phyloP scores from a whole-genome alignment of 2,797 vertebrate genomes.

The Bovichtus variegatus region DNA sequence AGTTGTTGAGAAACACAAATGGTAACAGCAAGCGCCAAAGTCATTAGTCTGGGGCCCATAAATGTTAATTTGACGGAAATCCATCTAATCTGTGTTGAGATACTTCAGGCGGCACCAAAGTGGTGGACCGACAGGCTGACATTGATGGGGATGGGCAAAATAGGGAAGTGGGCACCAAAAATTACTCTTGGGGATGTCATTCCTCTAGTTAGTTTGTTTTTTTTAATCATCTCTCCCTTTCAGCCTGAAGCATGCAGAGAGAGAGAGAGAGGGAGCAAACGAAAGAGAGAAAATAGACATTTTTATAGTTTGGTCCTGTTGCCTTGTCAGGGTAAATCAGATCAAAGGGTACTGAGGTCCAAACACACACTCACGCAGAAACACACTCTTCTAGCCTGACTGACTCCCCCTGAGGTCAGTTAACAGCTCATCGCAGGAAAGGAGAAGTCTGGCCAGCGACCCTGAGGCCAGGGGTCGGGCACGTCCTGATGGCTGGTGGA shows the following conservation, averaged over 20 bases:
- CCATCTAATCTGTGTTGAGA: no score
- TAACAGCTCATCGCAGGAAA: slow-evolving; percentile 71
- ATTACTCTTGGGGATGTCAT: slow-evolving; percentile 33
- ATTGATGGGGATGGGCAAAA: no score
- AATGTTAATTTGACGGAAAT: no score
- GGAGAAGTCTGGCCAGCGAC: slow-evolving; percentile 66
- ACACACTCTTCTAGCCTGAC: slow-evolving; percentile 45
- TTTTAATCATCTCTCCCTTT: slow-evolving; percentile 54
- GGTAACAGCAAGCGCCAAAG: no score
- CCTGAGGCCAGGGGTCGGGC: slow-evolving; percentile 48
- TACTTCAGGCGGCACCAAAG: no score
- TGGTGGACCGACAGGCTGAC: no score
- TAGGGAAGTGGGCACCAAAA: slow-evolving; percentile 29
- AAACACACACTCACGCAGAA: slow-evolving; percentile 37
- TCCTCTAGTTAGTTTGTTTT: slow-evolving; percentile 49
- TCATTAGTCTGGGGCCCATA: no score
- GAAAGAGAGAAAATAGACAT: slow-evolving; percentile 62
- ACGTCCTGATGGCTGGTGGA: slow-evolving; percentile 40
- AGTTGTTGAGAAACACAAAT: no score
- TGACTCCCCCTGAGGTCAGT: slow-evolving; percentile 66
- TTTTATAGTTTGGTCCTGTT: slow-evolving; percentile 76
- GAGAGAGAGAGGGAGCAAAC: slow-evolving; percentile 46
- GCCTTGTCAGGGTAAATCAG: slow-evolving; percentile 74
- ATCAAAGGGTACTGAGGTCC: slow-evolving; percentile 59
- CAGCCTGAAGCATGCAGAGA: slow-evolving; percentile 44